These are phyloP conservation scores for Phortica okadai DNA, from an alignment of 2,888 invertebrate genomes.

Conservation along the genomic window DNA sequence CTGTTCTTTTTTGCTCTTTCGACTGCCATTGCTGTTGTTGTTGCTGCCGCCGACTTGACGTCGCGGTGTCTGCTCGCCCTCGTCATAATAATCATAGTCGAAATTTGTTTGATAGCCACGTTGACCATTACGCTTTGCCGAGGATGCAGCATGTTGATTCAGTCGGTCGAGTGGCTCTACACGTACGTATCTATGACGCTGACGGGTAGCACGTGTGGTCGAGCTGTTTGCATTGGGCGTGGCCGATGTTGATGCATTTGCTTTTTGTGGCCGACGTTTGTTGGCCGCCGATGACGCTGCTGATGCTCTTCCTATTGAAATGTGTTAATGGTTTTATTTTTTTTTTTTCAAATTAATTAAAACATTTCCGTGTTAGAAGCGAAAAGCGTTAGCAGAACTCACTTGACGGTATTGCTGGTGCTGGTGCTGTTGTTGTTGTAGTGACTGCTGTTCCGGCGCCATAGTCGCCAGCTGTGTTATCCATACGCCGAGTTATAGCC, in stretches of 20 bases:
- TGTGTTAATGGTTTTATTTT: constrained; percentile 40
- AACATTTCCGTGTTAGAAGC: not conserved
- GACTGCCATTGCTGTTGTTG: constrained; percentile 1
- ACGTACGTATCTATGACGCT: constrained; percentile 66
- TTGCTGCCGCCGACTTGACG: constrained; percentile 11
- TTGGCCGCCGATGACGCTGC: constrained; percentile 54
- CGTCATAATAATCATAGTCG: constrained; percentile 85
- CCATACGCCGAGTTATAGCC: constrained; percentile 37
- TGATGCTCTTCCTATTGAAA: not conserved
- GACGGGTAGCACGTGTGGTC: constrained; percentile 54
- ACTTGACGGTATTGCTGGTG: constrained; percentile 36
- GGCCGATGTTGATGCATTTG: constrained; percentile 55
- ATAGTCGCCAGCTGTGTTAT: constrained; percentile 33
- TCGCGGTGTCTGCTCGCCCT: constrained; percentile 76
- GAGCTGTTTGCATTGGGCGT: constrained; percentile 45
- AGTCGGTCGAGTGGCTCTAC: constrained; percentile 71
- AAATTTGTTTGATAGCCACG: constrained; percentile 55
- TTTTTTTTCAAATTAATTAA: not conserved
- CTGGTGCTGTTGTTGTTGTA: constrained; percentile 31
- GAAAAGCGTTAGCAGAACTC: not conserved
- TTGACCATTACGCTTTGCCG: constrained; percentile 7
- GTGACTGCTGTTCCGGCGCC: constrained; percentile 24
- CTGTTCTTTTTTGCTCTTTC: constrained; percentile 59
- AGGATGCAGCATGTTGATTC: constrained; percentile 38
- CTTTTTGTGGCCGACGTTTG: constrained; percentile 57